Conservation (phyloP, 2,888 invertebrate species). For the Malthinus seriepunctatus region DNA sequence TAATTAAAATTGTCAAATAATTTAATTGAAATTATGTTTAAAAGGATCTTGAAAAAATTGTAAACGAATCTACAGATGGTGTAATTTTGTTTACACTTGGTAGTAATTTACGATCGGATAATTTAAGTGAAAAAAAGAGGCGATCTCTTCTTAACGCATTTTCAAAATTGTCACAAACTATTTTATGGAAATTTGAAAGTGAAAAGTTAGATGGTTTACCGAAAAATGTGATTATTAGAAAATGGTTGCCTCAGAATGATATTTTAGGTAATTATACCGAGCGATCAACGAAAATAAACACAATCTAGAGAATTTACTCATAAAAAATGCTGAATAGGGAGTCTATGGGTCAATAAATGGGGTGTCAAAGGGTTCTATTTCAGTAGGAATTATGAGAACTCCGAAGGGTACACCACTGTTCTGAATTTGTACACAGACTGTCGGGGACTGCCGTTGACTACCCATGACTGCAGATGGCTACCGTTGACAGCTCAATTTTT, state of each 20-base stretch:
- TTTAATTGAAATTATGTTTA: too few relatives aligned
- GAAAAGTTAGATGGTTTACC: slow-evolving; percentile 40
- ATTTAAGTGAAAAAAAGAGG: slow-evolving; percentile 29
- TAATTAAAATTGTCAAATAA: neutral
- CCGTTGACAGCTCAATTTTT: too few relatives aligned
- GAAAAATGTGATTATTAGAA: slow-evolving; percentile 43
- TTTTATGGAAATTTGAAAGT: slow-evolving; percentile 48
- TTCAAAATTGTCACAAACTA: slow-evolving; percentile 42
- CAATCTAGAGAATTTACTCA: too few relatives aligned
- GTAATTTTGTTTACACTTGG: slow-evolving; percentile 49
- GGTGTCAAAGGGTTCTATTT: too few relatives aligned
- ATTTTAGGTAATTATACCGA: slow-evolving; percentile 48
- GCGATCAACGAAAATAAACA: too few relatives aligned
- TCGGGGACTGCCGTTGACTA: too few relatives aligned
- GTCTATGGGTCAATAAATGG: too few relatives aligned
- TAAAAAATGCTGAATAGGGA: too few relatives aligned
- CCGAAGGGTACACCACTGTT: too few relatives aligned
- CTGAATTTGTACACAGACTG: too few relatives aligned
- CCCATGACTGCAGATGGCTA: too few relatives aligned
- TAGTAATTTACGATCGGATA: slow-evolving; percentile 39
- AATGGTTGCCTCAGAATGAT: slow-evolving; percentile 50
- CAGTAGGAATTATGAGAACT: too few relatives aligned
- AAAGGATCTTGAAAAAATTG: slow-evolving; percentile 23
- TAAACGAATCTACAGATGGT: slow-evolving; percentile 42
- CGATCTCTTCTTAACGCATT: slow-evolving; percentile 41